Evolutionary conservation across 2,113 vertebrate genomes (phyloP), one percentile per base, ranked within the genome.

Genomic region (Vidua chalybeata): DNA sequence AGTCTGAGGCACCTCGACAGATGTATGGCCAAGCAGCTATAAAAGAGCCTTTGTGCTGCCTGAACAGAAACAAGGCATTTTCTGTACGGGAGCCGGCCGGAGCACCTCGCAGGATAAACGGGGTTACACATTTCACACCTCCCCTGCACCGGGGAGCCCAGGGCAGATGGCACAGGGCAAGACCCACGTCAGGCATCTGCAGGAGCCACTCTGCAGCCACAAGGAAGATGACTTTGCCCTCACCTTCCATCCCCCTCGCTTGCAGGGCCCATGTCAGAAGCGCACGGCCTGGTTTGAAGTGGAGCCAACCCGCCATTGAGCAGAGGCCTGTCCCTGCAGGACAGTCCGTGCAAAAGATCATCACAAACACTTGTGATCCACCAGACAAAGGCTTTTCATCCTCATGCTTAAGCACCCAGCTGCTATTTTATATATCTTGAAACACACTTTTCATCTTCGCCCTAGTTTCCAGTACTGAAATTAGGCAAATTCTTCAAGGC

Each of bases 11-110:
- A 93, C 92, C 92, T 96, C 76, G 39, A 92, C 97, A 97, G 94
- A 95, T 90, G 93, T 92, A 96, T 45, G 68, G 82, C 71, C 74
- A 84, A 80, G 87, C 61, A 54, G 84, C 79, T 67, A 97, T 96
- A 97, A 97, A 97, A 93, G 81, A 85, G 85, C 85, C 96, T 97
- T 97, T 98, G 97, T 97, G 91, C 95, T 22, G 67, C 66, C 81
- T 72, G 91, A 67, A 69, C 7, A 90, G 93, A 45, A 98, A 97
- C 91, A 96, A 96, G 96, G 94, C 89, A 90, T 94, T 95, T 96
- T 96, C 94, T 97, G 95, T 95, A 54, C 33, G 21, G 72, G 92
- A 95, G 80, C 80, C 28, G 9, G 94, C 89, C 37, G 13, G 56
- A 59, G 39, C 95, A 93, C 93, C 94, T 87, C 92, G 41, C 94